These are phyloP conservation scores for Hiodon tergisus DNA, from an alignment of 2,113 vertebrate species.

Conservation along the genomic window DNA sequence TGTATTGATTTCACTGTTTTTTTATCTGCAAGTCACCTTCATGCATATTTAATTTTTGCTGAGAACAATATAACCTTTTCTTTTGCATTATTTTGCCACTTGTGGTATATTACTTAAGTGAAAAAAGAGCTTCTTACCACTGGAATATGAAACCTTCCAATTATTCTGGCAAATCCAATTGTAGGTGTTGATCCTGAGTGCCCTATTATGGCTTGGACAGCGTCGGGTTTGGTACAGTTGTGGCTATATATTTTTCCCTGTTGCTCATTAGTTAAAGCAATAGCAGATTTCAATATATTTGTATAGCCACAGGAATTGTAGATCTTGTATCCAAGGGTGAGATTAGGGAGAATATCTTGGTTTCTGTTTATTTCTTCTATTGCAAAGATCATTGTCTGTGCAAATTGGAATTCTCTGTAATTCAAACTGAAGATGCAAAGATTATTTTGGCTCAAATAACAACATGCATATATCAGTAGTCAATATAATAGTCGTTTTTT, in stretches of 20 bases:
- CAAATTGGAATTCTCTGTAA: conserved; percentile 51
- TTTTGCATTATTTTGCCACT: too few species aligned
- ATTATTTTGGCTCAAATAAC: neutral
- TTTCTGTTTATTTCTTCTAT: conserved; percentile 51
- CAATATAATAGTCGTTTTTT: neutral
- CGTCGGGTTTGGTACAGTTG: conserved; percentile 39
- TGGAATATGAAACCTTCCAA: conserved; percentile 43
- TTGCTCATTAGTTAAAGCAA: conserved; percentile 41
- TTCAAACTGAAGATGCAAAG: conserved; percentile 39
- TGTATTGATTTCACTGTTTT: neutral
- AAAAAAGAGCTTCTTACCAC: conserved; percentile 30
- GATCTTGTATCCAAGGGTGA: conserved; percentile 50
- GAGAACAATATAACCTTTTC: neutral
- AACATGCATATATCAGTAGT: neutral
- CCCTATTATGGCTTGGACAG: conserved; percentile 40
- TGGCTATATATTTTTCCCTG: conserved; percentile 28
- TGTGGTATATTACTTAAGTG: neutral
- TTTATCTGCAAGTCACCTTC: neutral
- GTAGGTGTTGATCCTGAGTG: conserved; percentile 50
- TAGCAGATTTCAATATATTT: conserved; percentile 41
- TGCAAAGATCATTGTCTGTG: conserved; percentile 51
- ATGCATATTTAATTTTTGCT: neutral
- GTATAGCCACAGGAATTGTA: conserved; percentile 48
- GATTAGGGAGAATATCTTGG: conserved; percentile 38
- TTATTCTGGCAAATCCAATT: conserved; percentile 40